Conservation (phyloP, 2,797 vertebrate species). For the Todus mexicanus region DNA sequence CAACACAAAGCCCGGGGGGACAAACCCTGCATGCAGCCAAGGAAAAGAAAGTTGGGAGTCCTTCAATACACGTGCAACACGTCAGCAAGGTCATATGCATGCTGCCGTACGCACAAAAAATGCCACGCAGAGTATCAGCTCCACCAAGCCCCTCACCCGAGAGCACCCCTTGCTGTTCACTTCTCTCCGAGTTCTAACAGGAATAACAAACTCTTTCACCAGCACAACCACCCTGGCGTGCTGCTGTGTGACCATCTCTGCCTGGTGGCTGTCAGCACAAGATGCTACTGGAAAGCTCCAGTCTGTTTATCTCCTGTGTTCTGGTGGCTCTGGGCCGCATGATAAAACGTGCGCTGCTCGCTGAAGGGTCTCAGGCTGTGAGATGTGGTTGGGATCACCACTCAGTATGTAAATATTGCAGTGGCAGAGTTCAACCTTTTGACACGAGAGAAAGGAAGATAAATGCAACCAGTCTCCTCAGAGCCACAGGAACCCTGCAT, state of each 20-base stretch:
- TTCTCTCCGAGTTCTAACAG: not conserved
- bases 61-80: accelerated
- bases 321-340: not conserved
- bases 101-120: not conserved
- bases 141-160: not conserved
- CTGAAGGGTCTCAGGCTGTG: accelerated
- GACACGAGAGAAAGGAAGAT: slow-evolving; percentile 47
- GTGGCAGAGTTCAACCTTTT: slow-evolving; percentile 1
- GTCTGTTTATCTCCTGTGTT: not conserved
- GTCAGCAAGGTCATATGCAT: not conserved
- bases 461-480: slow-evolving; percentile 51
- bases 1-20: not conserved
- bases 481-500: slow-evolving; percentile 45
- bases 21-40: accelerated
- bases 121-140: not conserved
- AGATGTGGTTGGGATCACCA: not conserved
- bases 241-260: not conserved
- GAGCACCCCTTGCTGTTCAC: not conserved
- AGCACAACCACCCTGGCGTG: accelerated
- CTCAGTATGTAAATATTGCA: not conserved
- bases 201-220: not conserved
- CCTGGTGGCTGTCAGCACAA: not conserved
- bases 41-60: not conserved
- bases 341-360: not conserved
- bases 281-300: not conserved